Conservation (phyloP, 2,797 vertebrate genomes). For the Gymnocypris eckloni region DNA sequence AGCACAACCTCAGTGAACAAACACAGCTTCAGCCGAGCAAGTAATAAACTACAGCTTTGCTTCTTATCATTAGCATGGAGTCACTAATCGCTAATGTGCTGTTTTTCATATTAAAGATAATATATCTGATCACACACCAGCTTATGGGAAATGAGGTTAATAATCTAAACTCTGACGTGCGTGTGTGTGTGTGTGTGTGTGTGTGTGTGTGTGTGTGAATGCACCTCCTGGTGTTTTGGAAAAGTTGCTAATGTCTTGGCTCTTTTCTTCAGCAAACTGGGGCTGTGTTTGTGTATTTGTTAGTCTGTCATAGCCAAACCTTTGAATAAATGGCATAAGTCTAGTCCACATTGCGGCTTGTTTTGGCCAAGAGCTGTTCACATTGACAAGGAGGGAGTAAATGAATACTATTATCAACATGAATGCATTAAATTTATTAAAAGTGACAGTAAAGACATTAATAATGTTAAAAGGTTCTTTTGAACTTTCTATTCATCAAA, state of each 20-base stretch:
- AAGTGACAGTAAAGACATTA: neutral
- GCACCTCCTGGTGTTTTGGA: neutral
- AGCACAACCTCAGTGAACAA: constrained; percentile 59
- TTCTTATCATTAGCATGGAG: constrained; percentile 52
- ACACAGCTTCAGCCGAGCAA: constrained; percentile 44
- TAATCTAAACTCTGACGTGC: constrained; percentile 10
- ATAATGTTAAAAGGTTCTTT: neutral
- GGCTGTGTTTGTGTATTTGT: neutral
- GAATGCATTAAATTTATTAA: neutral
- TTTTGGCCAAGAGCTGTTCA: neutral
- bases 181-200: constrained; percentile 9
- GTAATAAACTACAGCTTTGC: constrained; percentile 31
- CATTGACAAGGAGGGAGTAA: neutral
- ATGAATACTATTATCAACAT: neutral
- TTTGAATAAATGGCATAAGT: neutral
- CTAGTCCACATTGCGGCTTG: neutral
- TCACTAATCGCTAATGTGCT: constrained; percentile 49
- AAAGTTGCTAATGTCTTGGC: neutral
- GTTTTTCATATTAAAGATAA: constrained; percentile 51
- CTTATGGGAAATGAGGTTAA: constrained; percentile 44
- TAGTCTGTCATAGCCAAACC: neutral
- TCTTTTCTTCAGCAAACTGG: neutral
- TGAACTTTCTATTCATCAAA: neutral
- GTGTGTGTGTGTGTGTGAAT: neutral
- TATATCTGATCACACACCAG: constrained; percentile 41